These are phyloP conservation scores for Scaptomyza parva DNA, from an alignment of 2,888 invertebrate species.

Conservation along the genomic window DNA sequence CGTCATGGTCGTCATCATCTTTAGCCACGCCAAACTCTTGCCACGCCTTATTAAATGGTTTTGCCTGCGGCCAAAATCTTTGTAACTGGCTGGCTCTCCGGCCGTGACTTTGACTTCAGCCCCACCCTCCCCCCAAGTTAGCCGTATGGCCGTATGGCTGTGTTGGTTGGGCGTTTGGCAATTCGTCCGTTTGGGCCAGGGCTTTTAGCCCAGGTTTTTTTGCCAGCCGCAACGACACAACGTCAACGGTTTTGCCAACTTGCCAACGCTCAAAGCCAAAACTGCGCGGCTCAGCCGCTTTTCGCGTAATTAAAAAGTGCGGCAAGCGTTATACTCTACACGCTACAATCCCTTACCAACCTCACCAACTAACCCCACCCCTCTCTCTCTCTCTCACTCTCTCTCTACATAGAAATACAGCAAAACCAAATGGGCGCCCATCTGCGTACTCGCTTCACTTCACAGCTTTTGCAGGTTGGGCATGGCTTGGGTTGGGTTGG, in stretches of 20 bases:
- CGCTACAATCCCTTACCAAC: slow-evolving; percentile 1
- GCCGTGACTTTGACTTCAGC: slow-evolving; percentile 55
- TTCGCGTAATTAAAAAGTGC: slow-evolving; percentile 80
- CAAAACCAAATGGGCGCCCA: slow-evolving; percentile 43
- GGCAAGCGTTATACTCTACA: slow-evolving; percentile 59
- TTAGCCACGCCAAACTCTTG: slow-evolving; percentile 19
- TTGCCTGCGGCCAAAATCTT: slow-evolving; percentile 69
- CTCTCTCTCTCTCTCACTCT: not conserved
- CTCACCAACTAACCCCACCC: too few relatives aligned
- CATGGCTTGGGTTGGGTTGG: not conserved
- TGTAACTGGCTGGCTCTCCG: slow-evolving; percentile 51
- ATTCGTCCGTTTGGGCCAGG: slow-evolving; percentile 34
- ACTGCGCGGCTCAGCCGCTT: slow-evolving; percentile 80
- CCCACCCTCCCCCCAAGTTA: slow-evolving; percentile 18
- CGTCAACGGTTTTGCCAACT: slow-evolving; percentile 46
- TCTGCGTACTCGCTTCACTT: slow-evolving; percentile 59
- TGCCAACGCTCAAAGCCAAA: slow-evolving; percentile 65
- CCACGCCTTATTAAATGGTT: slow-evolving; percentile 70
- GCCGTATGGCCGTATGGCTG: slow-evolving; percentile 14
- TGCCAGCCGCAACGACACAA: slow-evolving; percentile 49
- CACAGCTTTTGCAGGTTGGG: slow-evolving; percentile 38
- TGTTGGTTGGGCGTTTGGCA: slow-evolving; percentile 10
- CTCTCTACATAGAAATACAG: too few relatives aligned
- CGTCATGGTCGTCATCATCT: not conserved
- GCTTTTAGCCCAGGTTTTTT: slow-evolving; percentile 20